These are phyloP conservation scores for Cephus sareptanus DNA, from an alignment of 2,888 invertebrate species.

Conservation along the genomic window DNA sequence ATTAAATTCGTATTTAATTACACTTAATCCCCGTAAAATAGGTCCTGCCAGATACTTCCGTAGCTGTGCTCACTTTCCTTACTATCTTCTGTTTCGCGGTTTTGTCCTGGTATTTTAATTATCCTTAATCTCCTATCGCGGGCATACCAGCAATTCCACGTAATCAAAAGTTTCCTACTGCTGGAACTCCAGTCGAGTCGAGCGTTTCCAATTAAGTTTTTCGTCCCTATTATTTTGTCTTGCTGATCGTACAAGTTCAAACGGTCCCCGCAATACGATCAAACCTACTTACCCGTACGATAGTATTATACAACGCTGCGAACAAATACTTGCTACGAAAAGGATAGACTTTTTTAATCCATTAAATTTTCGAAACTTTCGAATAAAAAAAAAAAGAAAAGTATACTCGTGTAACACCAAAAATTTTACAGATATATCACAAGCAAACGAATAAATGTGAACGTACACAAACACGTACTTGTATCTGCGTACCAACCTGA, in stretches of 20 bases:
- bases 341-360: neutral
- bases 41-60: neutral
- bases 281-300: neutral
- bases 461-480: too few species aligned
- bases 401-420: neutral
- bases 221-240: neutral
- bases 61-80: slow-evolving; percentile 8
- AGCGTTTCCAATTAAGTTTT: neutral
- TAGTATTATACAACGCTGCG: neutral
- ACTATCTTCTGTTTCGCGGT: slow-evolving; percentile 16
- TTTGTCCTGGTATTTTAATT: slow-evolving; percentile 36
- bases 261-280: neutral
- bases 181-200: neutral
- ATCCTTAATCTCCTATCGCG: slow-evolving; percentile 30
- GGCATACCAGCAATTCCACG: slow-evolving; percentile 5
- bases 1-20: neutral
- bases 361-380: neutral
- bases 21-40: neutral
- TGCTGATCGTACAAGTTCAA: neutral
- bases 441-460: neutral
- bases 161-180: slow-evolving; percentile 22
- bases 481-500: neutral
- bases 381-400: neutral
- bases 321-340: neutral
- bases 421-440: neutral